Evolutionary conservation across 2,113 vertebrate genomes (phyloP).

Genomic region (Apus apus): DNA sequence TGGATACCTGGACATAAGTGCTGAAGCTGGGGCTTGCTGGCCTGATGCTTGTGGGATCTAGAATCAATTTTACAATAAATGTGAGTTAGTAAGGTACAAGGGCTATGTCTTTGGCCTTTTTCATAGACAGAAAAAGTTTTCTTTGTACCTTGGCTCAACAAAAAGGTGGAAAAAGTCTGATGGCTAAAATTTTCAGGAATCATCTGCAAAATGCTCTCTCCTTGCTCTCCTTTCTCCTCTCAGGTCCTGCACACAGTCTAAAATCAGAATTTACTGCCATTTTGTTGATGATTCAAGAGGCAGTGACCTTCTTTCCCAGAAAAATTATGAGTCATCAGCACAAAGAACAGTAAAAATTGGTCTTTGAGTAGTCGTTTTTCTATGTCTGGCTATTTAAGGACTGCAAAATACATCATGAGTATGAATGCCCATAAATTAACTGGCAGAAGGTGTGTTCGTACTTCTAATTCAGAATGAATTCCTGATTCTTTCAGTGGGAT

Average conservation of each 20-base stretch:
- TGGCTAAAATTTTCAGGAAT: background rate
- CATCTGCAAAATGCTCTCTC: background rate
- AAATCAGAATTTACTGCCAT: conserved; percentile 59
- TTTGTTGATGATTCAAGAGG: conserved; percentile 51
- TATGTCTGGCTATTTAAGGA: conserved; percentile 16
- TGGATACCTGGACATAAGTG: background rate
- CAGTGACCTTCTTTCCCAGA: conserved; percentile 46
- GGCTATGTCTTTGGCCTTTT: background rate
- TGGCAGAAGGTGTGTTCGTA: conserved; percentile 8
- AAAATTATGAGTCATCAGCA: conserved; percentile 52
- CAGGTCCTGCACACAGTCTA: background rate
- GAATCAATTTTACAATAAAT: background rate
- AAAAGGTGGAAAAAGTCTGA: background rate
- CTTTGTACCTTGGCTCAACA: background rate
- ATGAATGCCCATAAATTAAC: conserved; percentile 34
- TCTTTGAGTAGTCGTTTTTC: conserved; percentile 25
- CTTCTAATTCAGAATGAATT: conserved; percentile 8
- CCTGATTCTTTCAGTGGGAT: background rate
- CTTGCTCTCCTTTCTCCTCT: background rate
- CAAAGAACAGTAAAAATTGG: conserved; percentile 18
- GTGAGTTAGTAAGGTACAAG: background rate
- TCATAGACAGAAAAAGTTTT: background rate
- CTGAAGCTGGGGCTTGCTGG: background rate
- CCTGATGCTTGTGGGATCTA: background rate
- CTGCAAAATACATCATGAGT: background rate